Evolutionary conservation across 2,797 vertebrate species (phyloP), one percentile per base, ranked within the genome.

Genomic region (Clarias laeviceps): DNA sequence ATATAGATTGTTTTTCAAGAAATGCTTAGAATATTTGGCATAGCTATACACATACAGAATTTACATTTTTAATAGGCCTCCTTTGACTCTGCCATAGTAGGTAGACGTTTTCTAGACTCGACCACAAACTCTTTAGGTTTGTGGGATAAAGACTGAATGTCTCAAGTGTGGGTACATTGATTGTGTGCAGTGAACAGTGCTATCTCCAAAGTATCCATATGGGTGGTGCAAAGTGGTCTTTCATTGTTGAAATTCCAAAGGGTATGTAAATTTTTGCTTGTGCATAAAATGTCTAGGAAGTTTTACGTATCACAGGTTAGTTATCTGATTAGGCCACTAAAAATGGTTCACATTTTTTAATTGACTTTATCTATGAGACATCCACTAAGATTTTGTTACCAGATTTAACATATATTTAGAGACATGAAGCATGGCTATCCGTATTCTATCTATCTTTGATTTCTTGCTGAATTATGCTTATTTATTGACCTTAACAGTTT

Each of bases 81-180:
- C 22, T 40, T 40, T 17, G 12, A 37, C 32, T 37, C 20, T 37
- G 29, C 20, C 12, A 37, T 40, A 40, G 12, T 40, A 40, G 32
- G 17, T 9, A 32, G 18, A 34, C 29, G 34, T 91, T 89, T 88
- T 78, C 80, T 84, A 90, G 90, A 91, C 92, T 93, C 69, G 2
- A 65, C 78, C 59, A 84, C 61, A 57, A 81, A 61, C 45, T 77
- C 50, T 62, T 69, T 56, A 62, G 32, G 77, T 70, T 89, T 83
- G 88, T 88, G 88, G 89, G 92, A 94, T 94, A 88, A 87, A 92
- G 90, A 91, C 85, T 84, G 85, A 82, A 69, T 89, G 90, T 91
- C 89, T 90, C 88, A 89, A 90, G 94, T 94, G 91, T 85, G 92
- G 93, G 94, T 86, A 87, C 91, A 95, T 93, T 95, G 92, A 94